Evolutionary conservation across 2,797 vertebrate species (phyloP), one percentile per base, ranked within the genome.

Genomic region (Apodemus agrarius): DNA sequence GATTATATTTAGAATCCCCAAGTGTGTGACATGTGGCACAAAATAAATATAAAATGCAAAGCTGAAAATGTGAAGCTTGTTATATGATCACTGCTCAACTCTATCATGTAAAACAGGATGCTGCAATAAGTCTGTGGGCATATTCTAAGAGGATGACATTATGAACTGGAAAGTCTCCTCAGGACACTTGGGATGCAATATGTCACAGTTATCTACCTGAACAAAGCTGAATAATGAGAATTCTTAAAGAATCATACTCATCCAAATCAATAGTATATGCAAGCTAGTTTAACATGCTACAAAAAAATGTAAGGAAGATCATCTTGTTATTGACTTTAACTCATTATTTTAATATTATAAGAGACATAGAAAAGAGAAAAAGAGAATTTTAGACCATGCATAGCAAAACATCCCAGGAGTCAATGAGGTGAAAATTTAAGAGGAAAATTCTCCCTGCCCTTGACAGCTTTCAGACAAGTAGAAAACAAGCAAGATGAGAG

Each of bases 341-440:
- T 97, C 94, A 95, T 98, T 97, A 95, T 92, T 97, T 90, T 95
- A 97, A 93, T 96, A 98, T 96, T 96, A 93, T 97, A 97, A 97
- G 92, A 98, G 89, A 96, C 97, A 74, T 97, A 61, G 49, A 89
- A 75, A 37, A 72, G 17, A 21, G n/a, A 21, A n/a, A 69, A 69
- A 93, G 92, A 91, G 97, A 96, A 96, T 94, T 97, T 96, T 94
- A 94, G 59, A 82, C 90, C 54, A n/a, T 11, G 24, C 31, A n/a
- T 21, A 89, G 89, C 95, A 65, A 80, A 93, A 94, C 96, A 90
- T 97, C 94, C 96, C 26, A 46, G 46, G n/a, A 89, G 95, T 95
- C 52, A 46, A 95, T 26, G 93, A 29, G 94, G 63, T 82, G 81
- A 95, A 93, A 92, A 96, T 97, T 92, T 97, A 95, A 95, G 96